phyloP scores from a whole-genome alignment of 2,888 invertebrate species.

The Lacanobia oleracea region DNA sequence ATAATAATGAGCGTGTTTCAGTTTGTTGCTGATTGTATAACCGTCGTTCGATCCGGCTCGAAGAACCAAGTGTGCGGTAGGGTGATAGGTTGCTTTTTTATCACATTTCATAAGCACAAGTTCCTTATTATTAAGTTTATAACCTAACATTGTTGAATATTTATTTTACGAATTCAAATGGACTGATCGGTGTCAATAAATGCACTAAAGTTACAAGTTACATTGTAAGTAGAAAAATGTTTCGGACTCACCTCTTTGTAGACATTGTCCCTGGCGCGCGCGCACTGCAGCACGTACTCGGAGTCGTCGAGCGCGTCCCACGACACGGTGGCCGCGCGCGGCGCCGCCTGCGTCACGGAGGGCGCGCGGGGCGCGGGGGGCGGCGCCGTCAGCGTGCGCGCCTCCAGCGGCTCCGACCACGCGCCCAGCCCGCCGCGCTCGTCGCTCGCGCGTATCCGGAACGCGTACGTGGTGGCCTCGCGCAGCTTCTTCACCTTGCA shows the following conservation, averaged over 20 bases:
- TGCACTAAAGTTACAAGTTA: background rate
- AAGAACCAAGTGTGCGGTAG: background rate
- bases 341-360: conserved; percentile 88
- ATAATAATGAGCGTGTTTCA: background rate
- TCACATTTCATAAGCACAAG: too few relatives aligned
- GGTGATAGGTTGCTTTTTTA: background rate
- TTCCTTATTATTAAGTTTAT: too few relatives aligned
- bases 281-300: conserved; percentile 94
- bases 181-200: too few relatives aligned
- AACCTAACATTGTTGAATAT: too few relatives aligned
- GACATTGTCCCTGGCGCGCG: conserved; percentile 79
- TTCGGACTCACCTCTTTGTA: conserved; percentile 78
- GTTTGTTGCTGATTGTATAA: background rate
- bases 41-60: background rate
- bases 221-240: background rate
- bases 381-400: conserved; percentile 94
- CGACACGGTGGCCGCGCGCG: conserved; percentile 78
- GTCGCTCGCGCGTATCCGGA: conserved; percentile 96
- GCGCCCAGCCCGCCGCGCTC: conserved; percentile 95
- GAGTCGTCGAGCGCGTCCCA: conserved; percentile 92
- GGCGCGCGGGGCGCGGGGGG: conserved; percentile 95
- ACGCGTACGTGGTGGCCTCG: conserved; percentile 95
- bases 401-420: conserved; percentile 93
- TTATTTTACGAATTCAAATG: too few relatives aligned
- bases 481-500: conserved; percentile 96